phyloP scores from a whole-genome alignment of 2,888 invertebrate species.

The Amphiduros pacificus region DNA sequence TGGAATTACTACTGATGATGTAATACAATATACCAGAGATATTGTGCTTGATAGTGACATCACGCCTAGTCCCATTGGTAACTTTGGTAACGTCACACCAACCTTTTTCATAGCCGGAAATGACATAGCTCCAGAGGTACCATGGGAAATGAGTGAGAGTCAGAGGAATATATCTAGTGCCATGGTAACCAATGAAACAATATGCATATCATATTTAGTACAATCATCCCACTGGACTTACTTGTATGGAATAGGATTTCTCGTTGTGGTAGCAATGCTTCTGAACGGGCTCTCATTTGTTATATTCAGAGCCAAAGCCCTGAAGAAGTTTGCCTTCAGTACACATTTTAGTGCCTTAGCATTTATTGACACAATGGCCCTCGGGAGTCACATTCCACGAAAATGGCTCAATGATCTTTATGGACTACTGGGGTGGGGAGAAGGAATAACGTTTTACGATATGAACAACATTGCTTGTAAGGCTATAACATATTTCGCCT shows the following conservation, averaged over 20 bases:
- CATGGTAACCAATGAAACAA: not conserved
- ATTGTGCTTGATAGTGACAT: too few species aligned
- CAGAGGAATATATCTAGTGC: not conserved
- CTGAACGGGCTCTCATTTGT: conserved; percentile 4
- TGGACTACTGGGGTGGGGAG: not conserved
- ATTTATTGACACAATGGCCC: conserved; percentile 1
- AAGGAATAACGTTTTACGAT: conserved; percentile 9
- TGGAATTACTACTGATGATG: too few species aligned
- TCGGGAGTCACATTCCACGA: conserved; percentile 4
- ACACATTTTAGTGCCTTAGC: not conserved
- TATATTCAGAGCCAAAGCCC: conserved; percentile 1
- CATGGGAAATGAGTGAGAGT: too few species aligned
- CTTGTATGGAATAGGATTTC: conserved; percentile 9
- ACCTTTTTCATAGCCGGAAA: too few species aligned
- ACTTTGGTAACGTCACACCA: too few species aligned
- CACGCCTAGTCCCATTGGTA: too few species aligned
- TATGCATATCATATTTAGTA: not conserved
- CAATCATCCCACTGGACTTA: conserved; percentile 3
- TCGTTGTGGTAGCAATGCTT: conserved; percentile 3
- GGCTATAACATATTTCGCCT: conserved; percentile 9
- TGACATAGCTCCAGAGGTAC: too few species aligned
- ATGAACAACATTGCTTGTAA: conserved; percentile 15
- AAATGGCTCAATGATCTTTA: conserved; percentile 10
- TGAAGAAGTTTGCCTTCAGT: conserved; percentile 6
- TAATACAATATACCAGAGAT: too few species aligned